A percentile compares a stretch with the other conserved stretches of the same genome.
Conservation (phyloP, 1,140 invertebrate species). For the Potamilus streckersoni region DNA sequence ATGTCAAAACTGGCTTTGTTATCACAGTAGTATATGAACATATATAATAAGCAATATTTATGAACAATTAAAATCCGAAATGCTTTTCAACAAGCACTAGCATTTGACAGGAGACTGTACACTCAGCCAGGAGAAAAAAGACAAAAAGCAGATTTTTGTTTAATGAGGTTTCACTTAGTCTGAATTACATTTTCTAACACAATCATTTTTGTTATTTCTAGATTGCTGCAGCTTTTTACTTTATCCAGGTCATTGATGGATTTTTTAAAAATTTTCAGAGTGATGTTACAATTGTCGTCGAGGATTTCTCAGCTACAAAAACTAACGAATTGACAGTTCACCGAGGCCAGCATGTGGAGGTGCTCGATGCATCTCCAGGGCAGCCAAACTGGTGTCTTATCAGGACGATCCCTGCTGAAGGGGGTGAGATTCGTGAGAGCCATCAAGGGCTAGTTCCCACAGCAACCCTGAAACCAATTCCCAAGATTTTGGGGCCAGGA, state of each 20-base stretch:
- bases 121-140: no score
- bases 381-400: conserved; percentile 66
- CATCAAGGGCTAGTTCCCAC: conserved; percentile 84
- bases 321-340: conserved; percentile 57
- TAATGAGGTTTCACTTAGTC: no score
- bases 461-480: conserved; percentile 82
- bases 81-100: no score
- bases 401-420: conserved; percentile 58
- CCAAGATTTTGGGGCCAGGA: conserved; percentile 50
- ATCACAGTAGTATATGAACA: no score
- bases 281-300: conserved; percentile 60
- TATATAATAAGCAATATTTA: no score
- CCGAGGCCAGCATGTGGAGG: conserved; percentile 86
- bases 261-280: conserved; percentile 44
- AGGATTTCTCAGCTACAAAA: conserved; percentile 58
- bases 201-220: no score
- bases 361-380: conserved; percentile 78
- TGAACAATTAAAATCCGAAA: no score
- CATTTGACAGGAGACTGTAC: no score
- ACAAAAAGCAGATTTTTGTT: no score
- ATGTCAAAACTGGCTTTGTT: no score
- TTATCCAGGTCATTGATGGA: neutral
- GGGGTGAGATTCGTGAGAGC: conserved; percentile 45
- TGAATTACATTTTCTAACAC: no score
- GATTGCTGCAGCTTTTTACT: no score